Evolutionary conservation across 2,797 vertebrate species (phyloP).

Genomic region (Acestrorhynchus altus): DNA sequence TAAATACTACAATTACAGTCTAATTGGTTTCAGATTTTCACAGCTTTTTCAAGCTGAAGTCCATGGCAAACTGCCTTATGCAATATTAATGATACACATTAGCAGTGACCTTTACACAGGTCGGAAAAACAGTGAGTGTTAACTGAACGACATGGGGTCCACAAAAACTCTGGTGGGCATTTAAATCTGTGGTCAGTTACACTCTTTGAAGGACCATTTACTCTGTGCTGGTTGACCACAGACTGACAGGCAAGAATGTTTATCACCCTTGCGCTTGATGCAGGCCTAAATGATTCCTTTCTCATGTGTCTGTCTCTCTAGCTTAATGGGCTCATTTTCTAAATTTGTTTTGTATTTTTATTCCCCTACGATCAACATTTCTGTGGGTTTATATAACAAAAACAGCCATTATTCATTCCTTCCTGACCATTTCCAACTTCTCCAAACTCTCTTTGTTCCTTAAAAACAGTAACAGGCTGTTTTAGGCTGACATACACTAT

Average conservation of each 20-base stretch:
- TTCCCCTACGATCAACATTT: too few relatives aligned
- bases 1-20: background rate
- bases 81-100: constrained; percentile 31
- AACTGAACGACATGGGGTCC: constrained; percentile 12
- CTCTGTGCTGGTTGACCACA: constrained; percentile 2
- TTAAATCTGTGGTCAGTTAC: constrained; percentile 37
- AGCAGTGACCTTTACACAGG: constrained; percentile 25
- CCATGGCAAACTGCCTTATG: constrained; percentile 17
- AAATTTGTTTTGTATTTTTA: background rate
- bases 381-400: background rate
- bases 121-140: constrained; percentile 31
- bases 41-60: background rate
- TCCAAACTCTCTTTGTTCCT: too few relatives aligned
- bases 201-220: constrained; percentile 21
- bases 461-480: too few relatives aligned
- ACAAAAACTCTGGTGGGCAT: constrained; percentile 25
- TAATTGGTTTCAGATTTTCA: constrained; percentile 7
- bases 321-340: background rate
- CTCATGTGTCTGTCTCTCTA: background rate
- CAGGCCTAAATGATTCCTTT: background rate
- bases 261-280: background rate
- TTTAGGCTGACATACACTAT: too few relatives aligned
- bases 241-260: constrained; percentile 19
- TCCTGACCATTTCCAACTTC: too few relatives aligned
- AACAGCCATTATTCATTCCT: background rate